phyloP scores from a whole-genome alignment of 2,113 vertebrate species.

The Heterochromis multidens region DNA sequence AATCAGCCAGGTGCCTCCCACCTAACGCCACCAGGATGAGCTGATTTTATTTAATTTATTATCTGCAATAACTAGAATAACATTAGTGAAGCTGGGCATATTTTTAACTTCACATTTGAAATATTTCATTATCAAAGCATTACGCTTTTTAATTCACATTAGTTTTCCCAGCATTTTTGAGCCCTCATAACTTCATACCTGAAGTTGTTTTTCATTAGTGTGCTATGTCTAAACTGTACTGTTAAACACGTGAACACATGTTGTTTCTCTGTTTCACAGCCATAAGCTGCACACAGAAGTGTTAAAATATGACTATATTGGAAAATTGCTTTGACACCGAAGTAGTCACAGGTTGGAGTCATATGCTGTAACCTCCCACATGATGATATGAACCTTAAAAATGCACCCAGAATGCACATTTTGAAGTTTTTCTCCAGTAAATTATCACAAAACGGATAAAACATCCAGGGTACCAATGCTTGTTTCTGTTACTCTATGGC shows the following conservation, averaged over 20 bases:
- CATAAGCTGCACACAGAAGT: neutral
- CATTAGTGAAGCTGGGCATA: neutral
- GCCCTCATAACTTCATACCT: neutral
- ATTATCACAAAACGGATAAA: neutral
- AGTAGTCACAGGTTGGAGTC: neutral
- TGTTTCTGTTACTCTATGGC: neutral
- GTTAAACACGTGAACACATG: too few species aligned
- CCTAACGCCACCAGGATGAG: neutral
- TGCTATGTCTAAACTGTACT: neutral
- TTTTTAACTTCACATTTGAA: neutral
- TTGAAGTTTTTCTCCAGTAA: neutral
- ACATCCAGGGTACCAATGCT: neutral
- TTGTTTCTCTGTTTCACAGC: neutral
- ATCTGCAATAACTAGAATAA: neutral
- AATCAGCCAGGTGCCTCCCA: neutral
- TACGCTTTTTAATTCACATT: neutral
- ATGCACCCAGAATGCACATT: neutral
- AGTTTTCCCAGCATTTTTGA: neutral
- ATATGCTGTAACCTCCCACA: neutral
- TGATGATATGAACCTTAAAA: neutral
- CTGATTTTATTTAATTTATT: neutral
- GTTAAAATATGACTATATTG: neutral
- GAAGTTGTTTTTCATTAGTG: neutral
- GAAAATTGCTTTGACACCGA: neutral
- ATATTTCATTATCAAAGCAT: too few species aligned